These are phyloP conservation scores for Gobiocypris rarus DNA, from an alignment of 2,113 vertebrate species.

Conservation along the genomic window DNA sequence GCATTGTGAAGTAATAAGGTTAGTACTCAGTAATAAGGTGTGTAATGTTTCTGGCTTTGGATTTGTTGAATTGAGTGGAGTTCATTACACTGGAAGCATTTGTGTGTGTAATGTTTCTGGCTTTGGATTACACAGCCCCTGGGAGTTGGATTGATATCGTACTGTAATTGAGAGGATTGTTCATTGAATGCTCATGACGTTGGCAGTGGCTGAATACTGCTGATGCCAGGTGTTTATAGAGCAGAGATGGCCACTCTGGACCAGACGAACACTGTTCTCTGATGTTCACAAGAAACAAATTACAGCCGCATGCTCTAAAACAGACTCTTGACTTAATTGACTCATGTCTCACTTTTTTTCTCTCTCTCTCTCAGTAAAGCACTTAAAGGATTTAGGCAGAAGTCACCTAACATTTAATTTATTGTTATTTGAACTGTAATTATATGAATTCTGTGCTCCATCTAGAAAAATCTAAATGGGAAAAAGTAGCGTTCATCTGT, in stretches of 20 bases:
- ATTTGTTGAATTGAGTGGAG: no score
- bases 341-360: background rate
- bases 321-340: background rate
- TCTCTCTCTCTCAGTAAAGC: background rate
- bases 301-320: constrained; percentile 7
- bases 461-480: background rate
- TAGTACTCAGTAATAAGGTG: constrained; percentile 1
- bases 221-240: constrained; percentile 41
- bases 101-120: background rate
- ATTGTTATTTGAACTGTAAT: background rate
- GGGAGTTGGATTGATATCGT: constrained; percentile 35
- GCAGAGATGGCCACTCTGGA: constrained; percentile 16
- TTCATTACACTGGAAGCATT: background rate
- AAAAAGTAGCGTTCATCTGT: constrained; percentile 6
- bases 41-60: no score
- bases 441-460: background rate
- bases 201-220: constrained; percentile 14
- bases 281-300: constrained; percentile 8
- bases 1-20: background rate
- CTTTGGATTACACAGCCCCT: constrained; percentile 34
- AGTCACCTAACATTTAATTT: background rate
- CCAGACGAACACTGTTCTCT: constrained; percentile 12
- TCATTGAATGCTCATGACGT: constrained; percentile 8
- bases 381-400: background rate
- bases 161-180: constrained; percentile 58